phyloP scores from a whole-genome alignment of 1,140 invertebrate species.

The Drosophila ananassae region DNA sequence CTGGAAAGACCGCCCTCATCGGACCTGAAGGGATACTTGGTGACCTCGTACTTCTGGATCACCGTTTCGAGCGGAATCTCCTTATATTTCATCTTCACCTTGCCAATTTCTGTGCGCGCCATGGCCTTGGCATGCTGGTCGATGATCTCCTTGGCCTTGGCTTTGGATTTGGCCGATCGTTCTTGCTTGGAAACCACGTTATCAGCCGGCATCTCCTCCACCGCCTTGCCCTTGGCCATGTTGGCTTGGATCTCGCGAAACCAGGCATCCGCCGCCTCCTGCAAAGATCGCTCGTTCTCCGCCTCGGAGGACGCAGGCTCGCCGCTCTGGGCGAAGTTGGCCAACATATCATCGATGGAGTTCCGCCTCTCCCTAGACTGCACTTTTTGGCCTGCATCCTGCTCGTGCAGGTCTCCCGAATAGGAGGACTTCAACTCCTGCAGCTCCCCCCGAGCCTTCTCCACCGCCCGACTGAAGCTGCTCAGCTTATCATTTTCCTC shows the following conservation, averaged over 20 bases:
- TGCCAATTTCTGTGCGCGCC: background rate
- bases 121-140: background rate
- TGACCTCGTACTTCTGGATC: background rate
- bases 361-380: constrained; percentile 41
- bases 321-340: constrained; percentile 37
- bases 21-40: background rate
- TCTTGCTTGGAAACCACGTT: background rate
- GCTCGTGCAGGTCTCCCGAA: constrained; percentile 8
- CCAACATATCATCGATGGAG: constrained; percentile 60
- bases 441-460: constrained; percentile 47
- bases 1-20: background rate
- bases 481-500: constrained; percentile 22
- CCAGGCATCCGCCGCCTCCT: constrained; percentile 56
- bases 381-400: background rate
- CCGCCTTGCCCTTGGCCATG: constrained; percentile 4
- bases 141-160: background rate
- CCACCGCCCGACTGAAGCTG: constrained; percentile 41
- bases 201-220: background rate
- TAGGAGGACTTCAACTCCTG: constrained; percentile 39
- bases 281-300: constrained; percentile 4
- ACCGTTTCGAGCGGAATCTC: background rate
- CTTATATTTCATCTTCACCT: background rate
- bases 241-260: constrained; percentile 38
- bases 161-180: background rate
- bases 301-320: background rate